phyloP scores from a whole-genome alignment of 1,140 invertebrate species.

The Leptinotarsa texana region DNA sequence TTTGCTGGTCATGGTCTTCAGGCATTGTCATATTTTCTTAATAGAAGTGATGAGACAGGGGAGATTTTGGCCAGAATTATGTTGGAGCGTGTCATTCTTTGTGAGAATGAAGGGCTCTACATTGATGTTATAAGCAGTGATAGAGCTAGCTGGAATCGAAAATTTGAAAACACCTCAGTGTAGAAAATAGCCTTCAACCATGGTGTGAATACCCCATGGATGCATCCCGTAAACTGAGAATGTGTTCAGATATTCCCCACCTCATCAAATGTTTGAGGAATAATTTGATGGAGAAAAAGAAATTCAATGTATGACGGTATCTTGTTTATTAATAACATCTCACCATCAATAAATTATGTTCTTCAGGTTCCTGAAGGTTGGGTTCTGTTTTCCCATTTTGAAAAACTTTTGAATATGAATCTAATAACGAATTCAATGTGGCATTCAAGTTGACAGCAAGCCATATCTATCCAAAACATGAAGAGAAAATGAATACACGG shows the following conservation, averaged over 20 bases:
- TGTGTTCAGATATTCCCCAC: slow-evolving; percentile 25
- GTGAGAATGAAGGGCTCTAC: slow-evolving; percentile 25
- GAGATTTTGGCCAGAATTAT: slow-evolving; percentile 42
- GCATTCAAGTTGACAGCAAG: too few species aligned
- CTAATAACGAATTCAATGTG: slow-evolving; percentile 11
- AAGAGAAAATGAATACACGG: too few species aligned
- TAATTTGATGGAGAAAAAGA: slow-evolving; percentile 17
- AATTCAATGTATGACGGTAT: slow-evolving; percentile 3
- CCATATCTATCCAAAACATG: too few species aligned
- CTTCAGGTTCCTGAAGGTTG: slow-evolving; percentile 21
- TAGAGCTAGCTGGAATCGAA: slow-evolving; percentile 34
- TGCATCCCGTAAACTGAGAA: slow-evolving; percentile 14
- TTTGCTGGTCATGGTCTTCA: slow-evolving; percentile 45
- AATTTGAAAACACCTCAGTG: slow-evolving; percentile 32
- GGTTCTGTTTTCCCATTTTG: slow-evolving; percentile 10
- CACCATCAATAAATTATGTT: not conserved
- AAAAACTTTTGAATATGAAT: slow-evolving; percentile 16
- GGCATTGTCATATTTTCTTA: slow-evolving; percentile 42
- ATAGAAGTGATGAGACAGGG: slow-evolving; percentile 37
- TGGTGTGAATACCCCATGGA: slow-evolving; percentile 22
- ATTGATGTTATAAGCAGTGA: slow-evolving; percentile 34
- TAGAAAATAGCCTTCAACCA: slow-evolving; percentile 2
- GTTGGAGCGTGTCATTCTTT: slow-evolving; percentile 37
- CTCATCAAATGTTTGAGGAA: slow-evolving; percentile 20
- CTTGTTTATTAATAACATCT: not conserved